Evolutionary conservation across 2,113 vertebrate species (phyloP).

Genomic region (Atractosteus spatula): DNA sequence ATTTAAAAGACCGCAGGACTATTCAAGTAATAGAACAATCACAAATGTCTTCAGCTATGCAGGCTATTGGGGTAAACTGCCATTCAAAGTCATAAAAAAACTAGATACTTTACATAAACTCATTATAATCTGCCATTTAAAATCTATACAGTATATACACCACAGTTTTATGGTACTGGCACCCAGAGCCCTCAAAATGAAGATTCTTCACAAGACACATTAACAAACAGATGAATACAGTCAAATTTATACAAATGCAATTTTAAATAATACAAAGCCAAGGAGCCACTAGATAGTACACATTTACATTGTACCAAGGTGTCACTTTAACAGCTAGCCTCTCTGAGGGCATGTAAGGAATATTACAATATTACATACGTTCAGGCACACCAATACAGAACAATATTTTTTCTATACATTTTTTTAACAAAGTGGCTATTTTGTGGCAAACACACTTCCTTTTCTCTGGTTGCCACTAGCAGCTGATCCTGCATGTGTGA

Average conservation of each 20-base stretch:
- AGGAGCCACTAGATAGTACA: constrained; percentile 82
- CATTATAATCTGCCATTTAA: constrained; percentile 79
- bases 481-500: constrained; percentile 76
- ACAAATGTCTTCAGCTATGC: constrained; percentile 82
- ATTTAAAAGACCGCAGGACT: constrained; percentile 87
- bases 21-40: constrained; percentile 96
- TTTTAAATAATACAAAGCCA: constrained; percentile 61
- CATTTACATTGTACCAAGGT: constrained; percentile 81
- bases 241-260: constrained; percentile 88
- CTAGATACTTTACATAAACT: constrained; percentile 82
- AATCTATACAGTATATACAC: constrained; percentile 96
- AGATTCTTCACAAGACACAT: constrained; percentile 90
- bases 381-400: constrained; percentile 90
- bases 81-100: constrained; percentile 76
- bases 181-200: constrained; percentile 81
- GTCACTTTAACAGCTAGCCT: constrained; percentile 78
- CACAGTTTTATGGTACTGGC: constrained; percentile 88
- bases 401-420: constrained; percentile 78
- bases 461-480: constrained; percentile 72
- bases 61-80: constrained; percentile 80
- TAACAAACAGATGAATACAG: constrained; percentile 91
- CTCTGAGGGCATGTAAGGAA: constrained; percentile 72
- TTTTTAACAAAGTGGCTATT: constrained; percentile 62
- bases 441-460: constrained; percentile 59
- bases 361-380: constrained; percentile 80